Evolutionary conservation across 2,113 vertebrate genomes (phyloP).

Genomic region (Macheiramphus alcinus): DNA sequence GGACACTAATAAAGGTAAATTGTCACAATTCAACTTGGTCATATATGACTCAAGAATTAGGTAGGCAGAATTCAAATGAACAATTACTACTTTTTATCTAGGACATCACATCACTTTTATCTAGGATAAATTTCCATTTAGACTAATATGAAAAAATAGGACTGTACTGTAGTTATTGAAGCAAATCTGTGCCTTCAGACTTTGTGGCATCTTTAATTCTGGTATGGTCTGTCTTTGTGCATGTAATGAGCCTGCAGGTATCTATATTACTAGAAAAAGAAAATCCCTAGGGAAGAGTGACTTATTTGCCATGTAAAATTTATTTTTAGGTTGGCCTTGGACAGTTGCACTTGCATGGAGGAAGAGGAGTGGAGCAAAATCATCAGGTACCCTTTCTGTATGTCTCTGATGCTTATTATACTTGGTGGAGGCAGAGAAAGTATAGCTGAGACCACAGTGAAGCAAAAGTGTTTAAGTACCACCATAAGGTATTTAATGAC

Average conservation of each 20-base stretch:
- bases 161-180: not conserved
- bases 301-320: not conserved
- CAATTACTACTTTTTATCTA: not conserved
- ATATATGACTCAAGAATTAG: not conserved
- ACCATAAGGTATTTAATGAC: not conserved
- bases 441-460: not conserved
- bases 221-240: not conserved
- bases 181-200: not conserved
- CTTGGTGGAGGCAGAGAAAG: not conserved
- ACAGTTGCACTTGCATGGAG: slow-evolving; percentile 94
- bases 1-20: not conserved
- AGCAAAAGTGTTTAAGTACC: not conserved
- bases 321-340: slow-evolving; percentile 89
- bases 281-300: not conserved
- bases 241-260: not conserved
- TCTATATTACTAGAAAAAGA: not conserved
- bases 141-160: not conserved
- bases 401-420: not conserved
- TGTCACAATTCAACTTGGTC: not conserved
- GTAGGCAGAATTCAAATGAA: not conserved
- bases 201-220: not conserved
- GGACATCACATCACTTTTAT: not conserved
- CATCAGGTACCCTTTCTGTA: slow-evolving; percentile 82
- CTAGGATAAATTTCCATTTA: not conserved
- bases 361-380: slow-evolving; percentile 96